These are phyloP conservation scores for Triplophysa dalaica DNA, from an alignment of 2,113 vertebrate genomes.

Conservation along the genomic window DNA sequence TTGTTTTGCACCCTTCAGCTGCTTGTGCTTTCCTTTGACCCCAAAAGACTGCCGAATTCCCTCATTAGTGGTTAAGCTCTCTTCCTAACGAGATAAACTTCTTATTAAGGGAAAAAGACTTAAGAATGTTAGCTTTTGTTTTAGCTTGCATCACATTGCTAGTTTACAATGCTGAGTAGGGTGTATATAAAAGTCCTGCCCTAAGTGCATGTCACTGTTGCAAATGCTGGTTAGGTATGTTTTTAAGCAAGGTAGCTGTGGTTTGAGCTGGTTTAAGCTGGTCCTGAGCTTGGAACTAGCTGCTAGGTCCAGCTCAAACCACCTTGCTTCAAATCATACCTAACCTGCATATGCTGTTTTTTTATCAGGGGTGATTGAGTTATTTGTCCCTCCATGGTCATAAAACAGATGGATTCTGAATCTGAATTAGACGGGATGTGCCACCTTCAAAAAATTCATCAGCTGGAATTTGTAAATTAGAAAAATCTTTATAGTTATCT, in stretches of 20 bases:
- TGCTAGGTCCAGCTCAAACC: too few species aligned
- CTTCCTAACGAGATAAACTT: conserved; percentile 2
- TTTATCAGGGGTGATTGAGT: too few species aligned
- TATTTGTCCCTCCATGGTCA: background rate
- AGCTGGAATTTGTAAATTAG: too few species aligned
- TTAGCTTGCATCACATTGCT: background rate
- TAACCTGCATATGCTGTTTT: too few species aligned
- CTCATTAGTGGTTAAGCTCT: conserved; percentile 4
- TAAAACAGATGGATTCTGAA: background rate
- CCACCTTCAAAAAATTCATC: too few species aligned
- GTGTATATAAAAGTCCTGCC: background rate
- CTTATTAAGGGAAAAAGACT: background rate
- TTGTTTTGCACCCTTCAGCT: background rate
- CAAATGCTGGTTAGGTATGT: too few species aligned
- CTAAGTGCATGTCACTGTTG: background rate
- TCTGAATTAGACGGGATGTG: too few species aligned
- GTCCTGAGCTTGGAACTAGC: too few species aligned
- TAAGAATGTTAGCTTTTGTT: conserved; percentile 9
- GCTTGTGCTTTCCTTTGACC: conserved; percentile 9
- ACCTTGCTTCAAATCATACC: too few species aligned
- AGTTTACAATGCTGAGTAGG: background rate
- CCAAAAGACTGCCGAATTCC: background rate
- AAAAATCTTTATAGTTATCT: too few species aligned
- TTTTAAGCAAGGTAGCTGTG: too few species aligned
- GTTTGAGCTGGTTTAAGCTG: too few species aligned